Evolutionary conservation across 1,140 invertebrate genomes (phyloP).

Genomic region (Drosophila paulistorum): DNA sequence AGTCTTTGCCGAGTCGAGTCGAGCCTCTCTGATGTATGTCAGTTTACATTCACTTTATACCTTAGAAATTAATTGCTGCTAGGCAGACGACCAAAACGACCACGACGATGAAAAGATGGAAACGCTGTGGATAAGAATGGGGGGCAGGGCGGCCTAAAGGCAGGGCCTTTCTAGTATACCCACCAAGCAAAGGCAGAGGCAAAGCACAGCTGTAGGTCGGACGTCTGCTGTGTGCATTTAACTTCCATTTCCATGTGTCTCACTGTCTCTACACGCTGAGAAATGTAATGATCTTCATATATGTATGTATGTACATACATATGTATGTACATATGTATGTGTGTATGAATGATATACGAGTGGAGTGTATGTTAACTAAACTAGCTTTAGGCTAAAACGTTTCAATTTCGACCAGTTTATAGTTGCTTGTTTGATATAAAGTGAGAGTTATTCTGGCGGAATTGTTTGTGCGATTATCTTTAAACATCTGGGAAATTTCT

Average conservation of each 20-base stretch:
- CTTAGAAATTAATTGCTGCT: constrained; percentile 77
- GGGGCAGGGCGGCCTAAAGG: constrained; percentile 21
- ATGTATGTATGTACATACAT: background rate
- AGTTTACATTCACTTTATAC: constrained; percentile 80
- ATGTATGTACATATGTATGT: background rate
- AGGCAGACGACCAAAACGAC: constrained; percentile 29
- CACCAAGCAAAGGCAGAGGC: constrained; percentile 7
- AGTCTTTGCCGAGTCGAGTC: background rate
- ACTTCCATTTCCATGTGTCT: constrained; percentile 28
- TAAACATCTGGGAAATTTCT: background rate
- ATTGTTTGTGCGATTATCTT: background rate
- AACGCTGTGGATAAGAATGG: background rate
- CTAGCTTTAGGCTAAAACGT: constrained; percentile 11
- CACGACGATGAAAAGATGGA: constrained; percentile 7
- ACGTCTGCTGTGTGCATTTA: constrained; percentile 33
- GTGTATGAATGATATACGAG: background rate
- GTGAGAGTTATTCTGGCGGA: background rate
- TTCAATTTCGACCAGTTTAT: constrained; percentile 5
- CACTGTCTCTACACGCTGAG: constrained; percentile 40
- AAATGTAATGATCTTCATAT: constrained; percentile 26
- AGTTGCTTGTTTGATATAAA: background rate
- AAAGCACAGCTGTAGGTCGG: constrained; percentile 60
- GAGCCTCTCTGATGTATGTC: constrained; percentile 63
- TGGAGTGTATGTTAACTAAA: background rate
- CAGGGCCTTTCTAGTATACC: constrained; percentile 69